phyloP scores from a whole-genome alignment of 2,113 vertebrate species.

The Ictidomys tridecemlineatus region DNA sequence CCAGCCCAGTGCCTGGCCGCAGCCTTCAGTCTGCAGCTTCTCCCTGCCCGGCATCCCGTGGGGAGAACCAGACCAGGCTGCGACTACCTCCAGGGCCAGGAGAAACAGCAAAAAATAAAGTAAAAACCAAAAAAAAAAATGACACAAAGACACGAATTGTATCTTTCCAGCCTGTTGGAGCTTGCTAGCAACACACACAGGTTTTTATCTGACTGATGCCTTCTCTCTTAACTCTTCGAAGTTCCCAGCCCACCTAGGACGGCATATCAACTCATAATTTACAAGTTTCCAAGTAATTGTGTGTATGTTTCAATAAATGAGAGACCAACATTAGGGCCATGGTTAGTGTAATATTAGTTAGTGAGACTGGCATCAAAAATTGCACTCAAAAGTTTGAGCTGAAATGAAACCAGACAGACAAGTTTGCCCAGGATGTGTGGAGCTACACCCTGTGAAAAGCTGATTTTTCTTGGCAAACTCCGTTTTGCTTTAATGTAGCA shows the following conservation, averaged over 20 bases:
- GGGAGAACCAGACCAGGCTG: neutral
- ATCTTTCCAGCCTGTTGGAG: conserved; percentile 83
- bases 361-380: neutral
- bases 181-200: conserved; percentile 59
- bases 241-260: conserved; percentile 72
- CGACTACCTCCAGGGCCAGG: conserved; percentile 72
- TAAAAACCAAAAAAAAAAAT: conserved; percentile 19
- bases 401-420: conserved; percentile 53
- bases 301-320: conserved; percentile 13
- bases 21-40: conserved; percentile 46
- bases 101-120: neutral
- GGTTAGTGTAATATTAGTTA: neutral
- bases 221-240: conserved; percentile 74
- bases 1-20: neutral
- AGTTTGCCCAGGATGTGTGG: conserved; percentile 45
- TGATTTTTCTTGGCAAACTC: conserved; percentile 68
- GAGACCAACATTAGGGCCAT: neutral
- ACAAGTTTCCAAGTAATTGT: neutral
- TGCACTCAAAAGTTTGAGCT: conserved; percentile 39
- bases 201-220: conserved; percentile 65
- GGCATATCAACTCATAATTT: neutral
- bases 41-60: neutral
- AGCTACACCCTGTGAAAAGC: neutral
- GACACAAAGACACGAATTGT: conserved; percentile 78
- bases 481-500: conserved; percentile 55